Evolutionary conservation across 2,797 vertebrate genomes (phyloP).

Genomic region (Sphaeramia orbicularis): DNA sequence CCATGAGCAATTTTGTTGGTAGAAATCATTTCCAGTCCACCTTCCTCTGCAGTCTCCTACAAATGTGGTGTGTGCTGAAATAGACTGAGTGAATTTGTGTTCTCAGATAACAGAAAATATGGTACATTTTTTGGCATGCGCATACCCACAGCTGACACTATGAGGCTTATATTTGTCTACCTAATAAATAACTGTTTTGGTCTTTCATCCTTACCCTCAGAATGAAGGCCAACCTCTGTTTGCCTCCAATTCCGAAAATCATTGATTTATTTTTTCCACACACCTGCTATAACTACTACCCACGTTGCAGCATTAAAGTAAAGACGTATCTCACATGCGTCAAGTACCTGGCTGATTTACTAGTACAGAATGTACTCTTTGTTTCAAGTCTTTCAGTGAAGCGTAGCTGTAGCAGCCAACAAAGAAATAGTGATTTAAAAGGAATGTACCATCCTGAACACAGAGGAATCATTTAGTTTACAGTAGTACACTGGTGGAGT

Average conservation of each 20-base stretch:
- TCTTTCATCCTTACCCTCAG: conserved; percentile 16
- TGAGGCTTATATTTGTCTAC: neutral
- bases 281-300: conserved; percentile 25
- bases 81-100: conserved; percentile 1
- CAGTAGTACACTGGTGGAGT: conserved; percentile 1
- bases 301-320: conserved; percentile 22
- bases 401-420: conserved; percentile 7
- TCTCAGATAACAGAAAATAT: neutral
- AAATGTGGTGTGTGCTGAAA: neutral
- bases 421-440: conserved; percentile 25
- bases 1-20: neutral
- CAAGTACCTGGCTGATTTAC: conserved; percentile 28
- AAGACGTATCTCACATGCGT: conserved; percentile 17
- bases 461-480: conserved; percentile 10
- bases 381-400: conserved; percentile 9
- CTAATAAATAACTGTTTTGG: conserved; percentile 13
- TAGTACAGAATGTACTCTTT: conserved; percentile 13
- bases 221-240: conserved; percentile 7
- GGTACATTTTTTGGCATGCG: neutral
- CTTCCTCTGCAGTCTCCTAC: neutral
- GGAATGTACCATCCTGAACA: conserved; percentile 22
- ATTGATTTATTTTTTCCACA: conserved; percentile 33
- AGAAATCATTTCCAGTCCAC: neutral
- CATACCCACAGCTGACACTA: neutral
- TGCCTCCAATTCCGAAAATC: neutral